Base-by-base conservation (phyloP, 1,140 invertebrate genomes). In the Pachypsylla venusta region DNA sequence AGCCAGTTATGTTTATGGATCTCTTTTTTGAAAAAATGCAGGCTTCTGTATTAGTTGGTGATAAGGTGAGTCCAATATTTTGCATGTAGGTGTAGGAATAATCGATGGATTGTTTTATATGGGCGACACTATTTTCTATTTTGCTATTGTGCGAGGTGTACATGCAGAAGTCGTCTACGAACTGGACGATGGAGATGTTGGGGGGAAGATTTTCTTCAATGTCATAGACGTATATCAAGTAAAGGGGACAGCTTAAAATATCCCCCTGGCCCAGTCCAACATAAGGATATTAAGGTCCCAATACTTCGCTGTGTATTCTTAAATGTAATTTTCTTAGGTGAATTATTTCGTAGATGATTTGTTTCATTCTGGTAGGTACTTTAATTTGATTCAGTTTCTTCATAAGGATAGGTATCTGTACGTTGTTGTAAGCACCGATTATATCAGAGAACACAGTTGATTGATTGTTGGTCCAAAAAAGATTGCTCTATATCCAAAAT, bases 41-140 rank as follows among this genome's bases (percentile, higher is more conserved):
- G n/a, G n/a, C n/a, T n/a, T n/a, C n/a, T n/a, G n/a, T n/a, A n/a
- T n/a, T n/a, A n/a, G n/a, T n/a, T n/a, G n/a, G n/a, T n/a, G n/a
- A n/a, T n/a, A n/a, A n/a, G n/a, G n/a, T n/a, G n/a, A n/a, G n/a
- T n/a, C n/a, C n/a, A n/a, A n/a, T n/a, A n/a, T n/a, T n/a, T n/a
- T n/a, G n/a, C n/a, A n/a, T n/a, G n/a, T n/a, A n/a, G n/a, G n/a
- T n/a, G n/a, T n/a, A n/a, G n/a, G n/a, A n/a, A n/a, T n/a, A n/a
- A n/a, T n/a, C n/a, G n/a, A n/a, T n/a, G n/a, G n/a, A n/a, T n/a
- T n/a, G n/a, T n/a, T n/a, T n/a, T n/a, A n/a, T n/a, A n/a, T n/a
- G n/a, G n/a, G n/a, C n/a, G n/a, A 57, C 7, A 57, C 42, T 19
- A 19, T 48, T 48, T 56, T 56, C 54, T 13, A 2, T 2, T 53